These are phyloP conservation scores for Guaruba guarouba DNA, from an alignment of 2,113 vertebrate species.

Conservation along the genomic window DNA sequence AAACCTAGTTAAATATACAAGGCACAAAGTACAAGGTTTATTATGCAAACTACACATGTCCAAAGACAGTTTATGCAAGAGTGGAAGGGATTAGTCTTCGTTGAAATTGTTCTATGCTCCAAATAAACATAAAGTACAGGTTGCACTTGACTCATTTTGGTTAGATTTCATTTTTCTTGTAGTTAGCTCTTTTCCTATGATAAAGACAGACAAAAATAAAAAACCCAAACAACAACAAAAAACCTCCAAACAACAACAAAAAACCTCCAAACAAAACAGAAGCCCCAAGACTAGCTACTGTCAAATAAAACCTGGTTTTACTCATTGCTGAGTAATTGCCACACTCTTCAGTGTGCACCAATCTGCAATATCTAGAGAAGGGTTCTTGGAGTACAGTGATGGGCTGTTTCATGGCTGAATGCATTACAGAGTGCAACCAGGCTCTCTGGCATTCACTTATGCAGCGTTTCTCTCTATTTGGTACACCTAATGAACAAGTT, in stretches of 20 bases:
- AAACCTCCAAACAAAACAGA: neutral
- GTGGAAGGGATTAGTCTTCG: neutral
- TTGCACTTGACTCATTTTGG: neutral
- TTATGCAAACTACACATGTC: neutral
- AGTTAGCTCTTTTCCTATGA: neutral
- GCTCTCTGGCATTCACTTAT: neutral
- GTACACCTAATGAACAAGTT: neutral
- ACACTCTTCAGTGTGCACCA: fast-evolving
- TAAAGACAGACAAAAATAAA: neutral
- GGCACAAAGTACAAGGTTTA: neutral
- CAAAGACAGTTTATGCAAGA: neutral
- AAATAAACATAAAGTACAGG: neutral
- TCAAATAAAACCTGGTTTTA: neutral
- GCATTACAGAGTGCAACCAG: neutral
- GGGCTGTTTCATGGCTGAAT: neutral
- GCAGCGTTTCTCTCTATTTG: neutral
- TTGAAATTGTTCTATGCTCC: neutral
- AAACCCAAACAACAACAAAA: neutral
- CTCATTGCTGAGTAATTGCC: neutral
- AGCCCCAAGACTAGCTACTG: neutral
- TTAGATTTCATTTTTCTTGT: neutral
- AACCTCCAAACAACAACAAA: neutral
- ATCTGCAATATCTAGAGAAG: neutral
- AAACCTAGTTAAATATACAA: neutral
- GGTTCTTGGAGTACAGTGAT: neutral